Conservation (phyloP, 2,888 invertebrate genomes). For the Cryptocheilus praepositus region DNA sequence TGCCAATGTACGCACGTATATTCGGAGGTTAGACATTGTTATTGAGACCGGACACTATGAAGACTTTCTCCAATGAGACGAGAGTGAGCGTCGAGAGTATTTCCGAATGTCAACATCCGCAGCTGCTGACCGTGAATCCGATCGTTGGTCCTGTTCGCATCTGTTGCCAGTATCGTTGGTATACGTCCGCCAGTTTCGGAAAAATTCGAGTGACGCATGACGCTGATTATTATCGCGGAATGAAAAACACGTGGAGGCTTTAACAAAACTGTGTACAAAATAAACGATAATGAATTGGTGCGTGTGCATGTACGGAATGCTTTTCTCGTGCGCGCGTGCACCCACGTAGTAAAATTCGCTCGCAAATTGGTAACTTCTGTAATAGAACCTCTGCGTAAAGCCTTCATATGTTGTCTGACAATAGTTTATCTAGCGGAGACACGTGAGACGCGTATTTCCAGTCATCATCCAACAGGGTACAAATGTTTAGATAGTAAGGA, state of each 20-base stretch:
- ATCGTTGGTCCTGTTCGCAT: no score
- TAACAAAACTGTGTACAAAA: constrained; percentile 33
- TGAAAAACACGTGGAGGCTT: constrained; percentile 48
- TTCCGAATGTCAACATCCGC: constrained; percentile 31
- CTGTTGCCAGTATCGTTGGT: no score
- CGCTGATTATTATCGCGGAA: constrained; percentile 34
- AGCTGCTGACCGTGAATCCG: constrained; percentile 1
- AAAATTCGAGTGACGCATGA: constrained; percentile 31
- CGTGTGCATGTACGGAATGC: constrained; percentile 15
- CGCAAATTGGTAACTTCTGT: constrained; percentile 5
- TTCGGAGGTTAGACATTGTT: constrained; percentile 43
- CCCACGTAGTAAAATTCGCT: background rate
- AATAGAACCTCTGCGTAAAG: constrained; percentile 7
- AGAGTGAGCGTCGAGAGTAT: constrained; percentile 27
- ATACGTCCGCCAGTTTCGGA: constrained; percentile 8
- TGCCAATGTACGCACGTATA: constrained; percentile 1
- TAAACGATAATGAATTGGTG: constrained; percentile 34
- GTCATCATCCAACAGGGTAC: constrained; percentile 47
- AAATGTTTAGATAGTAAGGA: constrained; percentile 24
- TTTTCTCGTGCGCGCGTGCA: constrained; percentile 8
- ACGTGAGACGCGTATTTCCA: constrained; percentile 25
- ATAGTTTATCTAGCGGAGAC: background rate
- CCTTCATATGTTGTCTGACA: background rate
- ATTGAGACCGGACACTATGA: constrained; percentile 45
- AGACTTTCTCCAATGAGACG: constrained; percentile 41